These are phyloP conservation scores for Gnathonemus longibarbis DNA, from an alignment of 2,113 vertebrate genomes.

Conservation along the genomic window DNA sequence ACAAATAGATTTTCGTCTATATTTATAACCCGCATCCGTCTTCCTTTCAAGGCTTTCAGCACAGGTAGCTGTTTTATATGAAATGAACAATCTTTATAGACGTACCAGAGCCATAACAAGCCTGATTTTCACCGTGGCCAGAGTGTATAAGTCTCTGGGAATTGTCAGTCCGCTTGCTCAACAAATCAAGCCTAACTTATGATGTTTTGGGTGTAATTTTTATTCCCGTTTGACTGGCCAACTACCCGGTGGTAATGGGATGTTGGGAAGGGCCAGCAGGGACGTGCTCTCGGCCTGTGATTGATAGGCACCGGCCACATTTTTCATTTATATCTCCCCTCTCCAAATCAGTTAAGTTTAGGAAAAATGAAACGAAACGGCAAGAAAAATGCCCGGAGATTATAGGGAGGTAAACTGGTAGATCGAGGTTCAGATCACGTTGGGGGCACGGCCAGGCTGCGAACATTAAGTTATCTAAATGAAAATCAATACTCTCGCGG, in stretches of 20 bases:
- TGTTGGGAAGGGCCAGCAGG: conserved; percentile 81
- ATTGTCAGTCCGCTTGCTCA: conserved; percentile 88
- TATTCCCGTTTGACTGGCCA: conserved; percentile 95
- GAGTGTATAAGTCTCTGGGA: conserved; percentile 83
- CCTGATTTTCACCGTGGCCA: conserved; percentile 82
- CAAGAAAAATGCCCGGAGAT: conserved; percentile 87
- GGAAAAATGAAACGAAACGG: conserved; percentile 89
- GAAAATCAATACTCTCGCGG: conserved; percentile 95
- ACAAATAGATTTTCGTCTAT: conserved; percentile 84
- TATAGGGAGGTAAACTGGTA: conserved; percentile 66
- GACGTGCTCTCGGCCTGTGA: conserved; percentile 77
- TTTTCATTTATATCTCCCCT: conserved; percentile 92
- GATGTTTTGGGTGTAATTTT: conserved; percentile 95
- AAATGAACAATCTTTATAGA: conserved; percentile 98
- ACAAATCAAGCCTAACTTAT: conserved; percentile 98
- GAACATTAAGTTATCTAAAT: conserved; percentile 99
- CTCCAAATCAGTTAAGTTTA: conserved; percentile 91
- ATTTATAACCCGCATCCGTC: conserved; percentile 90
- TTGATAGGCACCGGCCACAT: conserved; percentile 75
- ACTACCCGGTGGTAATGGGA: conserved; percentile 93
- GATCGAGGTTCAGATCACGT: conserved; percentile 74
- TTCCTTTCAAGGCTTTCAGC: conserved; percentile 75
- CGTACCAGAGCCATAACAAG: conserved; percentile 82
- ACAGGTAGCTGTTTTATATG: conserved; percentile 91
- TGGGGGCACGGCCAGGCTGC: conserved; percentile 76